Evolutionary conservation across 2,888 invertebrate genomes (phyloP).

Genomic region (Chaitophorus viminalis): DNA sequence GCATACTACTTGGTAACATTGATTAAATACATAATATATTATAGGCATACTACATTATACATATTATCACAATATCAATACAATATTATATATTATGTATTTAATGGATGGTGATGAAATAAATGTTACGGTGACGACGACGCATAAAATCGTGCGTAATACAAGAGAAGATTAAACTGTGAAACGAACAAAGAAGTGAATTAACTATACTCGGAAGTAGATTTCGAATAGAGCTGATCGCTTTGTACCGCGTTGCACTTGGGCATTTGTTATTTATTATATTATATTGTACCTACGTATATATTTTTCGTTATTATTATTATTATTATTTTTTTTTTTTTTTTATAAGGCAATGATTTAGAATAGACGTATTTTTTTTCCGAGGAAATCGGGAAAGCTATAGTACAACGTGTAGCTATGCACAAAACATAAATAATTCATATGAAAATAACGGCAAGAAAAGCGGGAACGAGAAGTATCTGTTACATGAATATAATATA

Average conservation of each 20-base stretch:
- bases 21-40: neutral
- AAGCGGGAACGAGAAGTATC: neutral
- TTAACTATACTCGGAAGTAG: neutral
- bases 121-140: too few relatives aligned
- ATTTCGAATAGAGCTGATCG: neutral
- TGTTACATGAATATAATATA: neutral
- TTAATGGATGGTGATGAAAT: too few relatives aligned
- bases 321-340: neutral
- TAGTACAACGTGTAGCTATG: too few relatives aligned
- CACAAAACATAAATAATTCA: slow-evolving; percentile 35
- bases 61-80: too few relatives aligned
- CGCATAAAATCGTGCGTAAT: neutral
- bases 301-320: neutral
- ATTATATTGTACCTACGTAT: neutral
- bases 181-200: neutral
- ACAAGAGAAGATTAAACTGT: neutral
- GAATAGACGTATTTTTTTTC: neutral
- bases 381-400: neutral
- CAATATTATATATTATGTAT: too few relatives aligned
- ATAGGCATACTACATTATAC: too few relatives aligned
- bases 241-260: neutral
- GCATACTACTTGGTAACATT: neutral
- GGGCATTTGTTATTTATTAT: neutral
- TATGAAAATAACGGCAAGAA: neutral
- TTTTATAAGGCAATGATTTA: too few relatives aligned